These are phyloP conservation scores for Steinernema khuongi DNA, from an alignment of 1,140 invertebrate genomes.

Conservation along the genomic window DNA sequence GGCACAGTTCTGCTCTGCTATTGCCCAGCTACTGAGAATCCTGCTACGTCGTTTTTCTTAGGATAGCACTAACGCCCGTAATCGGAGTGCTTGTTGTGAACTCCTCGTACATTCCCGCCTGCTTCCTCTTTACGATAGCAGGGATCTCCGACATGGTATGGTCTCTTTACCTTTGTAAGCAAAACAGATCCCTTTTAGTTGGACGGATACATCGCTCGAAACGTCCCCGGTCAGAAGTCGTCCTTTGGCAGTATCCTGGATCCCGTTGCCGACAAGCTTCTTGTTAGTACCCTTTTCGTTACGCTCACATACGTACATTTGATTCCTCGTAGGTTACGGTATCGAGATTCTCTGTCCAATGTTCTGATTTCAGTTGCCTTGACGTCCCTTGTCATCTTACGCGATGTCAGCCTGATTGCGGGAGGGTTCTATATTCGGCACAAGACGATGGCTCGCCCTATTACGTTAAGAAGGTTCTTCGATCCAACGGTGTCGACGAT, in stretches of 20 bases:
- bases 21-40: neutral
- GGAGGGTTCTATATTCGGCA: slow-evolving; percentile 83
- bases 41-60: slow-evolving; percentile 64
- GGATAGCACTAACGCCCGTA: slow-evolving; percentile 78
- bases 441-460: slow-evolving; percentile 76
- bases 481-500: slow-evolving; percentile 81
- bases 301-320: slow-evolving; percentile 76
- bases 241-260: slow-evolving; percentile 90
- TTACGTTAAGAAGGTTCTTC: slow-evolving; percentile 79
- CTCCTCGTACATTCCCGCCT: slow-evolving; percentile 70
- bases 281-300: slow-evolving; percentile 80
- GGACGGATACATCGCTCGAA: slow-evolving; percentile 91
- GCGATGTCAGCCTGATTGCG: slow-evolving; percentile 75
- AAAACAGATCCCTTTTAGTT: slow-evolving; percentile 65
- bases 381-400: slow-evolving; percentile 74
- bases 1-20: neutral
- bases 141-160: slow-evolving; percentile 78
- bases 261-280: slow-evolving; percentile 91
- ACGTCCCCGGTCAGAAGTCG: slow-evolving; percentile 80
- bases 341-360: neutral
- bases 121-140: slow-evolving; percentile 71
- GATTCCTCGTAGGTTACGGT: slow-evolving; percentile 69
- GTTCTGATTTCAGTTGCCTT: slow-evolving; percentile 65
- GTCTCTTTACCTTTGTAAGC: neutral
- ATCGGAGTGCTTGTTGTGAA: slow-evolving; percentile 77